Evolutionary conservation across 1,140 invertebrate genomes (phyloP).

Genomic region (Helicoverpa zea): DNA sequence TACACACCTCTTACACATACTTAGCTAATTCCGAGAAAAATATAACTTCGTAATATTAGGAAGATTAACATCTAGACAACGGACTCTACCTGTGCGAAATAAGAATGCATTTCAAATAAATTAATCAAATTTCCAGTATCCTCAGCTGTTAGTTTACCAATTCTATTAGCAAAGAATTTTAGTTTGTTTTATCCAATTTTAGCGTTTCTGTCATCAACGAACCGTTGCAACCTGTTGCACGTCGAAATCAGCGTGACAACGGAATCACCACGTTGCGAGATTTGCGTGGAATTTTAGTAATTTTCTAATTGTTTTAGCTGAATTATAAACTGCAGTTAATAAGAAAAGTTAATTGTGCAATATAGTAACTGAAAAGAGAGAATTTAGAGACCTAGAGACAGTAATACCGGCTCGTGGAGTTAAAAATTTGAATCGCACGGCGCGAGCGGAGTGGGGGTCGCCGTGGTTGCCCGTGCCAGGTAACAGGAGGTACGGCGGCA

Average conservation of each 20-base stretch:
- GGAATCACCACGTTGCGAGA: not conserved
- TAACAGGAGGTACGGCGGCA: constrained; percentile 83
- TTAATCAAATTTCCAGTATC: too few relatives aligned
- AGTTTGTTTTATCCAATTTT: not conserved
- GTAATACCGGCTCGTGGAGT: constrained; percentile 62
- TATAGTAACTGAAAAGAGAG: constrained; percentile 50
- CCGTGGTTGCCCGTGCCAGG: constrained; percentile 78
- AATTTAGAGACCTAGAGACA: constrained; percentile 37
- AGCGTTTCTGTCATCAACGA: not conserved
- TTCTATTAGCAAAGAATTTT: not conserved
- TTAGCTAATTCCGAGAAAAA: too few relatives aligned
- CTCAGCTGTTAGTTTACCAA: not conserved
- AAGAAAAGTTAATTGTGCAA: constrained; percentile 44
- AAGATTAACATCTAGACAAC: too few relatives aligned
- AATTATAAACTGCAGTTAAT: not conserved
- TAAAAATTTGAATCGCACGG: constrained; percentile 72
- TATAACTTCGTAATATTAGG: too few relatives aligned
- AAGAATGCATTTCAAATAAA: too few relatives aligned
- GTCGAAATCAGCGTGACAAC: not conserved
- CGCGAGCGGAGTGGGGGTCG: constrained; percentile 61
- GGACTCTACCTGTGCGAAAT: too few relatives aligned
- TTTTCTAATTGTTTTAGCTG: constrained; percentile 6
- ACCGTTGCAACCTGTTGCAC: constrained; percentile 21
- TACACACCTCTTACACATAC: too few relatives aligned
- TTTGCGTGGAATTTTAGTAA: not conserved